Evolutionary conservation across 2,113 vertebrate species (phyloP).

Genomic region (Ranitomeya variabilis): DNA sequence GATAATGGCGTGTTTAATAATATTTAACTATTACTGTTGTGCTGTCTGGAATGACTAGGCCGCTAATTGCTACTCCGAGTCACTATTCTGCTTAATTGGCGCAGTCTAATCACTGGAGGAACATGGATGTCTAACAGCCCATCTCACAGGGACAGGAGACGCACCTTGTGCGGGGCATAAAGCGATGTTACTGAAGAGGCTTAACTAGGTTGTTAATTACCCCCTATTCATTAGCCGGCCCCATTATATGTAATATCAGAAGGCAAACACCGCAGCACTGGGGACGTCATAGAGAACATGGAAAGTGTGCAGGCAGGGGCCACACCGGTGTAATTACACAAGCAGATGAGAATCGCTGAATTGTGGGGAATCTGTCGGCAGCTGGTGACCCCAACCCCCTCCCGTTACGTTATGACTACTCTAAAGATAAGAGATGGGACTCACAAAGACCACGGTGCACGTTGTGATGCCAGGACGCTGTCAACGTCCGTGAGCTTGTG

Average conservation of each 20-base stretch:
- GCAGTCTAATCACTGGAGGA: slow-evolving; percentile 48
- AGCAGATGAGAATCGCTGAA: no score
- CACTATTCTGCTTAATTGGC: slow-evolving; percentile 50
- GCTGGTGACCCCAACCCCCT: no score
- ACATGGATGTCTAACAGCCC: slow-evolving; percentile 47
- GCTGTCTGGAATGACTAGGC: slow-evolving; percentile 40
- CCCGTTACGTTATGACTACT: no score
- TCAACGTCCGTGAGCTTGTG: no score
- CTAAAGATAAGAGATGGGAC: no score
- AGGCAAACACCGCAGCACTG: neutral
- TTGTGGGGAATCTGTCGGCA: no score
- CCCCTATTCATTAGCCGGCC: neutral
- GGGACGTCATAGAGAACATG: neutral
- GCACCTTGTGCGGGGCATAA: slow-evolving; percentile 22
- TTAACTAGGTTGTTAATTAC: slow-evolving; percentile 30
- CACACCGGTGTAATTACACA: no score
- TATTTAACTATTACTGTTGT: slow-evolving; percentile 56
- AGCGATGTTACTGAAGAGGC: neutral
- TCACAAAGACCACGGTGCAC: no score
- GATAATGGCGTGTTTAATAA: slow-evolving; percentile 58
- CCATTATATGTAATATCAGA: neutral
- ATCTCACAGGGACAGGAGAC: slow-evolving; percentile 33
- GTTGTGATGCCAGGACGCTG: no score
- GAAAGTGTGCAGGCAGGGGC: neutral
- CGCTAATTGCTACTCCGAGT: slow-evolving; percentile 53